A percentile compares a stretch with the other conserved stretches of the same genome.
Evolutionary conservation across 2,888 invertebrate genomes (phyloP).

Genomic region (Mesoligia furuncula): DNA sequence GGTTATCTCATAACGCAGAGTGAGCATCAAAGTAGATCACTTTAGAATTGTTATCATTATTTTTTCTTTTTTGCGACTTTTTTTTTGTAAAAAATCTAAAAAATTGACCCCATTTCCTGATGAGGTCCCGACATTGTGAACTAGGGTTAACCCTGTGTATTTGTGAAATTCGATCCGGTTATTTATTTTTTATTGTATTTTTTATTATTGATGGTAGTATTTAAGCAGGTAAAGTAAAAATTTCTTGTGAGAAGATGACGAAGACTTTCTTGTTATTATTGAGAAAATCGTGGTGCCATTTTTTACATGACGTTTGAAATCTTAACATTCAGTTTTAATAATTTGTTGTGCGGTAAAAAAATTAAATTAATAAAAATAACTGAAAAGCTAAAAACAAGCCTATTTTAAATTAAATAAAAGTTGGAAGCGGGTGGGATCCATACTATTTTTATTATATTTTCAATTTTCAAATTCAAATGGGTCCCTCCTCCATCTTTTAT

Average conservation of each 20-base stretch:
- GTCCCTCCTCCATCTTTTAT: too few relatives aligned
- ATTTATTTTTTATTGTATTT: conserved; percentile 63
- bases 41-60: conserved; percentile 83
- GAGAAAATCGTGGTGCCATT: not conserved
- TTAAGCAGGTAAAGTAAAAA: conserved; percentile 63
- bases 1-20: conserved; percentile 83
- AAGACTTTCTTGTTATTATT: conserved; percentile 5
- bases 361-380: too few relatives aligned
- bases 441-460: too few relatives aligned
- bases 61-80: conserved; percentile 66
- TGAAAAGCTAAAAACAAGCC: too few relatives aligned
- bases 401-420: too few relatives aligned
- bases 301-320: not conserved
- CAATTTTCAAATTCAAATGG: too few relatives aligned
- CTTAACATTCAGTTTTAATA: not conserved
- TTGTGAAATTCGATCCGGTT: conserved; percentile 88
- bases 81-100: conserved; percentile 72
- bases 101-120: conserved; percentile 86
- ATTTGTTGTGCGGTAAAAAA: too few relatives aligned
- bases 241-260: conserved; percentile 79
- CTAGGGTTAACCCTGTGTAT: conserved; percentile 84
- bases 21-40: conserved; percentile 83
- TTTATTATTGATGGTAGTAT: conserved; percentile 60
- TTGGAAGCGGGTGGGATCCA: too few relatives aligned
- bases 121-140: conserved; percentile 88